phyloP scores from a whole-genome alignment of 2,113 vertebrate species.

The Takifugu flavidus region DNA sequence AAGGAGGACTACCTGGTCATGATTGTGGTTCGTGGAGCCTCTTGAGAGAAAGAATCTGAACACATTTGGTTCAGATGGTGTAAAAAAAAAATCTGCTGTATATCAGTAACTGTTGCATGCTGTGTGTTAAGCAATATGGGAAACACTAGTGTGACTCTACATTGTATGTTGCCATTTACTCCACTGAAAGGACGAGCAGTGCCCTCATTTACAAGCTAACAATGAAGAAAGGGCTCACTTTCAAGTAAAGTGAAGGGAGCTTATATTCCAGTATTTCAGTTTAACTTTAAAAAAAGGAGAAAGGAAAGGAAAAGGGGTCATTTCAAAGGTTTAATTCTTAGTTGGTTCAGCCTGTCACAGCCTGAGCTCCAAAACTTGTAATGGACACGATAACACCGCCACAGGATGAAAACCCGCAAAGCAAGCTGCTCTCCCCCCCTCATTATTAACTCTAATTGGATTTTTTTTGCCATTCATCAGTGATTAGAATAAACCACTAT shows the following conservation, averaged over 20 bases:
- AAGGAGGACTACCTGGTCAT: slow-evolving; percentile 99
- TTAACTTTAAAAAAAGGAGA: slow-evolving; percentile 8
- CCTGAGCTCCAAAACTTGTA: neutral
- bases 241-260: neutral
- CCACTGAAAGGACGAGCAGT: slow-evolving; percentile 51
- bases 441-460: too few relatives aligned
- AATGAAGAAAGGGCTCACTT: slow-evolving; percentile 32
- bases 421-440: neutral
- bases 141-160: slow-evolving; percentile 81
- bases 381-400: slow-evolving; percentile 32
- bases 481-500: too few relatives aligned
- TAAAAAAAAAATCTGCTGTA: slow-evolving; percentile 61
- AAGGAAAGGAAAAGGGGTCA: slow-evolving; percentile 13
- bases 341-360: neutral
- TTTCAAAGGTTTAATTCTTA: slow-evolving; percentile 16
- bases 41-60: slow-evolving; percentile 75
- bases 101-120: slow-evolving; percentile 82
- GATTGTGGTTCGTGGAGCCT: slow-evolving; percentile 98
- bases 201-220: slow-evolving; percentile 37
- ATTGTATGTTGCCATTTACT: slow-evolving; percentile 63
- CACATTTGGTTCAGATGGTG: slow-evolving; percentile 44
- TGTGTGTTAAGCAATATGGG: slow-evolving; percentile 89
- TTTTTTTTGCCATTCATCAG: too few relatives aligned
- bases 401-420: slow-evolving; percentile 10
- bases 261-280: slow-evolving; percentile 22